These are phyloP conservation scores for Trachelus troglodyta DNA, from an alignment of 2,888 invertebrate species.

Conservation along the genomic window DNA sequence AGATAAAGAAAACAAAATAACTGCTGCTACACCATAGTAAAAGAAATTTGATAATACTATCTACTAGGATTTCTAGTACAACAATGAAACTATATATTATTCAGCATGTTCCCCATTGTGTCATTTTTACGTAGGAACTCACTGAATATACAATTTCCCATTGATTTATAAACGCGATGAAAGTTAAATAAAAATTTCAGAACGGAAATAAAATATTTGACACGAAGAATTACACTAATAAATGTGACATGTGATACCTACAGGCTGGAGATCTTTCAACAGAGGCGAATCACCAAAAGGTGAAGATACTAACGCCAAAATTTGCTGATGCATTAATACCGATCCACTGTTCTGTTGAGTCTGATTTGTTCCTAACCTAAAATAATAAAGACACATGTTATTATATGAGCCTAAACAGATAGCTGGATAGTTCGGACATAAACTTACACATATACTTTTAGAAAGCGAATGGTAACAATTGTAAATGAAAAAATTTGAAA, in stretches of 20 bases:
- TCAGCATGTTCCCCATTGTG: too few species aligned
- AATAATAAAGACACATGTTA: conserved; percentile 5
- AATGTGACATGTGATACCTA: conserved; percentile 38
- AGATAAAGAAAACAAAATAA: conserved; percentile 18
- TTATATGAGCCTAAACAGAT: too few species aligned
- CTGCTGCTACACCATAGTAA: background rate
- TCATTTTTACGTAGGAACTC: too few species aligned
- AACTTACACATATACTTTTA: too few species aligned
- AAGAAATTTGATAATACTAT: too few species aligned
- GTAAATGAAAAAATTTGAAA: background rate
- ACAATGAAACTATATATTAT: too few species aligned
- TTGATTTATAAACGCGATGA: too few species aligned
- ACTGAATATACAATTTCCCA: too few species aligned
- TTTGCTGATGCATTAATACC: conserved; percentile 76
- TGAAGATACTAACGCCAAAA: conserved; percentile 79
- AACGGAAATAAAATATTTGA: conserved; percentile 10
- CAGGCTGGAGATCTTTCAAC: conserved; percentile 76
- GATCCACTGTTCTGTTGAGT: conserved; percentile 56
- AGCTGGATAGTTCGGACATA: too few species aligned
- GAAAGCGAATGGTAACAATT: too few species aligned
- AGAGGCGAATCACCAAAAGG: conserved; percentile 92
- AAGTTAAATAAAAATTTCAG: too few species aligned
- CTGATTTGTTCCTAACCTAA: conserved; percentile 49
- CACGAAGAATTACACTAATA: background rate
- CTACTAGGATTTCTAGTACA: too few species aligned